Evolutionary conservation across 2,888 invertebrate genomes (phyloP), one percentile per base, ranked within the genome.

Genomic region (Chrysopilus asiliformis): DNA sequence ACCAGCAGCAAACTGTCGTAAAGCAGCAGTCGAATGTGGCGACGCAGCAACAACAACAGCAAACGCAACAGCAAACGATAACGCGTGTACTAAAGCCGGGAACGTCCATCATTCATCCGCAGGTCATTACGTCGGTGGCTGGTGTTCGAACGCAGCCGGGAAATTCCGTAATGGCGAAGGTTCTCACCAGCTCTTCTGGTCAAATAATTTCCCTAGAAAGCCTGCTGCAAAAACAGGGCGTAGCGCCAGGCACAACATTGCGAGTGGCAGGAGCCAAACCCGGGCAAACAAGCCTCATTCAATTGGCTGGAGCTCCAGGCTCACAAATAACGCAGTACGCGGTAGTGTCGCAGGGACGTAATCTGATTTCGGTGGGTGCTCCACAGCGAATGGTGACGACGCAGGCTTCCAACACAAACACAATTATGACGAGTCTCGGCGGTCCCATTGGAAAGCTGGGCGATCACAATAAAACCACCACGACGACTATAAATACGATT

Each of bases 111-210:
- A 34, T 42, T 17, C 40, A 40, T 15, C 29, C 45, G 2, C 33
- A 40, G 26, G 24, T 36, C 6, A 10, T 38, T 33, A 24, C 39
- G n/a, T 27, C 40, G 8, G 29, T 22, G 9, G 26, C 40, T 7
- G 45, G 45, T 6, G 30, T 45, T 4, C 35, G 46, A 16, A 39
- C 47, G 6, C 46, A 45, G 31, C 17, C 42, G 3, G 42, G 38
- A 15, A 47, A 45, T 20, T 75, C 76, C 4, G 72, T 80, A 18
- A 70, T 81, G 25, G 80, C 81, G 0, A 80, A 81, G 56, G 71
- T 83, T 13, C 61, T 83, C 16, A 79, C 81, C 5, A 80, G 76
- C 54, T 72, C 79, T 29, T 72, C 54, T 2, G 57, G 57, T 1
- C 59, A 64, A 34, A 57, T 63, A 20, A 56, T 64, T 15, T 58